Evolutionary conservation across 2,113 vertebrate species (phyloP), one percentile per base, ranked within the genome.

Genomic region (Planiliza haematocheilus): DNA sequence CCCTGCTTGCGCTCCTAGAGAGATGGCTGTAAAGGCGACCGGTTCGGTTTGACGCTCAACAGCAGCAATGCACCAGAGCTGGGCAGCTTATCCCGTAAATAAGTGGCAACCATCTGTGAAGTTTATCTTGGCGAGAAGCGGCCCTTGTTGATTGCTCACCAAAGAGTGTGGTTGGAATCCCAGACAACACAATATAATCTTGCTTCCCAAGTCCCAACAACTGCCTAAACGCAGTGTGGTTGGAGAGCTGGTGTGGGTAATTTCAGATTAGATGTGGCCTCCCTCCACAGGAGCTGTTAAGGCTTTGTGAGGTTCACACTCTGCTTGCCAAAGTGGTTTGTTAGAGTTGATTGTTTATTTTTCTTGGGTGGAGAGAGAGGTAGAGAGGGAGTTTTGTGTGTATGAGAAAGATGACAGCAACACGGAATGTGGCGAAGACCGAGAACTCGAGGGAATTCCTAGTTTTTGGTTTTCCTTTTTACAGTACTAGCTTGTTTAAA

Each of bases 341-440:
- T 83, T 68, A 37, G 36, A 67, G 58, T 63, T 87, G 83, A 85
- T 85, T 87, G 83, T 86, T 87, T 79, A 74, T 77, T 82, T 85
- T 84, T 70, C 49, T 52, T 42, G 17, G 71, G 34, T 21, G 37
- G 58, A 41, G 39, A 43, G 14, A 0, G 56, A 17, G 12, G 10
- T 62, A 49, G 49, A 13, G 38, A 41, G 59, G 13, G 49, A 30
- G 57, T 70, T 70, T 62, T 76, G 45, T 72, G 73, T 62, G 62
- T 65, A 10, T 10, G n/a, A 72, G 46, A 51, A 7, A 45, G 71
- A 73, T 58, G 60, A 77, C 41, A 3, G 71, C 75, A 76, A 79
- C 55, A 50, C 2, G 17, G 51, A 69, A 62, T 76, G 75, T 36
- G 46, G 67, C 67, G 80, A 53, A 17, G 63, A 50, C 68, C 1